Conservation (phyloP, 23 tunicate species). For the Trididemnum clinides region DNA sequence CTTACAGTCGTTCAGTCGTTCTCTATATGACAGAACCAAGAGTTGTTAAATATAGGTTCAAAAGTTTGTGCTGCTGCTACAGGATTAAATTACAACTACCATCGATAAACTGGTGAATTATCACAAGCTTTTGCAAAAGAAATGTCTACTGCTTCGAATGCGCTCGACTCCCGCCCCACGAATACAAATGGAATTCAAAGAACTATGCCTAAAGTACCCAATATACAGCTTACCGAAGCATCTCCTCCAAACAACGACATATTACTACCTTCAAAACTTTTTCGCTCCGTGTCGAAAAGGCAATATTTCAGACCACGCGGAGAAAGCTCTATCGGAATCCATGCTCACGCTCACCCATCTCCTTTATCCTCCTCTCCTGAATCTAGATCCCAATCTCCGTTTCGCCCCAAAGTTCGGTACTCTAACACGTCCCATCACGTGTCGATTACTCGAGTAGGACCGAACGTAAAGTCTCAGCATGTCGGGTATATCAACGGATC, state of each 20-base stretch:
- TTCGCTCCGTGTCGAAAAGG: background rate
- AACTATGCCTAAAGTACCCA: conserved; percentile 4
- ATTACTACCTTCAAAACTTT: background rate
- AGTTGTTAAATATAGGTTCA: no score
- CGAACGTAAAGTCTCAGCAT: background rate
- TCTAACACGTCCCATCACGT: background rate
- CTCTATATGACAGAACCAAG: no score
- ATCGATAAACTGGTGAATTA: no score
- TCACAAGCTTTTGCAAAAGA: no score
- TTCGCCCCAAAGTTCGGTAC: background rate
- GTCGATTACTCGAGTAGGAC: background rate
- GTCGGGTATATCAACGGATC: background rate
- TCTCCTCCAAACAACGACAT: background rate
- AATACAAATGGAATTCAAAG: background rate
- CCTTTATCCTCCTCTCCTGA: conserved; percentile 26
- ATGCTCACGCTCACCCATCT: background rate
- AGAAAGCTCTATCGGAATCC: background rate
- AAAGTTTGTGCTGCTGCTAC: no score
- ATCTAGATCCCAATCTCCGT: background rate
- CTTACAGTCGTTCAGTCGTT: no score
- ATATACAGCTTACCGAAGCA: conserved; percentile 30
- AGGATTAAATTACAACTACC: no score
- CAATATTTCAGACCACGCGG: conserved; percentile 1
- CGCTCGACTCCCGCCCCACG: background rate
- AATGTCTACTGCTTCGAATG: background rate